Percentiles rank a stretch among this genome's conserved stretches.
Conservation (phyloP, 37 sponge, comb jelly and placozoan genomes). For the Amphimedon queenslandica region DNA sequence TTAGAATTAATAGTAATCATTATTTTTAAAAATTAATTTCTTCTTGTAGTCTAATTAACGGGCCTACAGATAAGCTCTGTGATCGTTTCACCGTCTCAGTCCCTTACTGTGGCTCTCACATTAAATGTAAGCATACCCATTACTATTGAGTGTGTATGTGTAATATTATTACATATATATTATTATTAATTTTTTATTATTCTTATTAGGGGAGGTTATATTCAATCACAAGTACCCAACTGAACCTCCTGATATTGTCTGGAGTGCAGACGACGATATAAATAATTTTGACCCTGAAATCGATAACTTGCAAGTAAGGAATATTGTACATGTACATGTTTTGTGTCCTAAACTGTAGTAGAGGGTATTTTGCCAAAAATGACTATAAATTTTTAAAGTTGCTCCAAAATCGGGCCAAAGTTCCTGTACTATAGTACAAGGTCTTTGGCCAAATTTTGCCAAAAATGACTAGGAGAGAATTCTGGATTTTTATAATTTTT, state of each 20-base stretch:
- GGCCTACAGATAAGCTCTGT: slow-evolving; percentile 19
- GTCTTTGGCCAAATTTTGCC: too few species aligned
- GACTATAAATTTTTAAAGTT: too few species aligned
- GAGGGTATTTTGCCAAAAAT: neutral
- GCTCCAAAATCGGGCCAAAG: too few species aligned
- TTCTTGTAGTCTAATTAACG: neutral
- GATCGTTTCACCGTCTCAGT: slow-evolving; percentile 71
- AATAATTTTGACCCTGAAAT: slow-evolving; percentile 56
- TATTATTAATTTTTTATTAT: neutral
- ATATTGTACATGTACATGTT: too few species aligned
- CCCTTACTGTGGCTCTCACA: slow-evolving; percentile 71
- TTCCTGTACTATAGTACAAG: too few species aligned
- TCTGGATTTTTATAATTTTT: too few species aligned
- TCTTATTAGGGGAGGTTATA: slow-evolving; percentile 72
- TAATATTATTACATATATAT: slow-evolving; percentile 3
- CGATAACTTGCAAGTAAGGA: slow-evolving; percentile 54
- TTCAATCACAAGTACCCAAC: slow-evolving; percentile 57
- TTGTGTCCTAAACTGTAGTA: slow-evolving; percentile 2
- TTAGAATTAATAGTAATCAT: neutral
- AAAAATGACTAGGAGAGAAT: too few species aligned
- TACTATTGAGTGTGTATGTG: neutral
- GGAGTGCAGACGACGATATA: slow-evolving; percentile 44
- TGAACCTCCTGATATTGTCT: slow-evolving; percentile 76
- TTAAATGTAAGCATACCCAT: slow-evolving; percentile 58
- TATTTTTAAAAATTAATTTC: neutral